These are phyloP conservation scores for Clusia tigrina DNA, from an alignment of 2,888 invertebrate species.

Conservation along the genomic window DNA sequence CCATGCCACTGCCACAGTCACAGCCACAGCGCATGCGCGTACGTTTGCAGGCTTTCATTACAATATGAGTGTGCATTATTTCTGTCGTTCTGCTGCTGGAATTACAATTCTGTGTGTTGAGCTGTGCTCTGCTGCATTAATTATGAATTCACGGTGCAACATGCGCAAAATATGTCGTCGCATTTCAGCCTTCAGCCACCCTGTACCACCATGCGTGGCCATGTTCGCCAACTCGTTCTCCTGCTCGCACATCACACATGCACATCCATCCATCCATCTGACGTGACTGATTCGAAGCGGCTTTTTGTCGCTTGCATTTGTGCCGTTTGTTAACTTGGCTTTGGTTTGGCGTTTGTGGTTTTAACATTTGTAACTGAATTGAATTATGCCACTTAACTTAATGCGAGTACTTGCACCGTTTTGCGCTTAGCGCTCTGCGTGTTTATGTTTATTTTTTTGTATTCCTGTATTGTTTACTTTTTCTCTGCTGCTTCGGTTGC, in stretches of 20 bases:
- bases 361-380: constrained; percentile 20
- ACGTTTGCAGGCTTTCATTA: neutral
- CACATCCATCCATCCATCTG: constrained; percentile 18
- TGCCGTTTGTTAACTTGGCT: constrained; percentile 17
- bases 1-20: constrained; percentile 1
- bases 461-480: neutral
- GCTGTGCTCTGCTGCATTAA: constrained; percentile 19
- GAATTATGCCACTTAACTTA: neutral
- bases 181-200: neutral
- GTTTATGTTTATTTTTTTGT: too few species aligned
- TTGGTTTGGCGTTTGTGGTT: constrained; percentile 20
- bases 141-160: constrained; percentile 27
- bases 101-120: too few species aligned
- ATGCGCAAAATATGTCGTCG: constrained; percentile 17
- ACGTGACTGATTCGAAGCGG: constrained; percentile 18
- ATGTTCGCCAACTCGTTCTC: neutral
- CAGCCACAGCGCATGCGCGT: neutral
- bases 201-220: neutral
- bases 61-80: neutral
- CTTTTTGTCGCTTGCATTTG: neutral
- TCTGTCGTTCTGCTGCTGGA: neutral
- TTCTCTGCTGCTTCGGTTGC: neutral
- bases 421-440: too few species aligned
- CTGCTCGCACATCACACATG: neutral
- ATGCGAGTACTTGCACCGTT: neutral